These are phyloP conservation scores for Acipenser ruthenus DNA, from an alignment of 2,797 vertebrate genomes.

Conservation along the genomic window DNA sequence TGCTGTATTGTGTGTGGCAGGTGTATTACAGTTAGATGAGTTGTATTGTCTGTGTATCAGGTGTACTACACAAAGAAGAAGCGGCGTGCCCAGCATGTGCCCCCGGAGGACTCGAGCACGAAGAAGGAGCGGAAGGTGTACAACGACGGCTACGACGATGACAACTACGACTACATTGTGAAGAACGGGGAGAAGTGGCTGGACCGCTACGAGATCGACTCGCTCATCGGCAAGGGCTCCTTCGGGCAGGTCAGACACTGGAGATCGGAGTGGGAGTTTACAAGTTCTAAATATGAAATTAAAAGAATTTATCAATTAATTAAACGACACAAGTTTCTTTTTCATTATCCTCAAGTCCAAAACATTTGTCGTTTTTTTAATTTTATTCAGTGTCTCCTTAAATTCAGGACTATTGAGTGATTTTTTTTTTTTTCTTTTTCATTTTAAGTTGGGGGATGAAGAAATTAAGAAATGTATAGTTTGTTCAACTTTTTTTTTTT, in stretches of 20 bases:
- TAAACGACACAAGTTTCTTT: no score
- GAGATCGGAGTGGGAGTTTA: not conserved
- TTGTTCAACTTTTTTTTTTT: no score
- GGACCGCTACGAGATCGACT: slow-evolving; percentile 93
- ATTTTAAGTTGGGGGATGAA: no score
- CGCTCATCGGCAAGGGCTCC: slow-evolving; percentile 89
- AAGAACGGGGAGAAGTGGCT: slow-evolving; percentile 94
- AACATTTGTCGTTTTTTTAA: no score
- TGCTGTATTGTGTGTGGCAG: no score
- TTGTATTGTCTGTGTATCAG: slow-evolving; percentile 36
- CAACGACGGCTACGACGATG: slow-evolving; percentile 87
- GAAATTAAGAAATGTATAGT: no score
- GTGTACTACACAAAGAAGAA: slow-evolving; percentile 95
- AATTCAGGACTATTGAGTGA: no score
- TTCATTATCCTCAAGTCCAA: no score
- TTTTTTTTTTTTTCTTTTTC: no score
- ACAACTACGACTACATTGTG: slow-evolving; percentile 93
- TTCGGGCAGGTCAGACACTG: slow-evolving; percentile 75
- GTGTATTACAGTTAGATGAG: not conserved
- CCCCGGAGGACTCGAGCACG: slow-evolving; percentile 84
- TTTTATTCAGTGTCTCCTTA: no score
- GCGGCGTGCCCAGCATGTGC: slow-evolving; percentile 82
- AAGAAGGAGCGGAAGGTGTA: slow-evolving; percentile 92
- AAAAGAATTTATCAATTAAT: no score
- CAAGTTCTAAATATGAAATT: no score